Percentiles rank a stretch among this genome's conserved stretches.
Conservation (phyloP, 64 coral and sea anemone species). For the Pocillopora verrucosa region DNA sequence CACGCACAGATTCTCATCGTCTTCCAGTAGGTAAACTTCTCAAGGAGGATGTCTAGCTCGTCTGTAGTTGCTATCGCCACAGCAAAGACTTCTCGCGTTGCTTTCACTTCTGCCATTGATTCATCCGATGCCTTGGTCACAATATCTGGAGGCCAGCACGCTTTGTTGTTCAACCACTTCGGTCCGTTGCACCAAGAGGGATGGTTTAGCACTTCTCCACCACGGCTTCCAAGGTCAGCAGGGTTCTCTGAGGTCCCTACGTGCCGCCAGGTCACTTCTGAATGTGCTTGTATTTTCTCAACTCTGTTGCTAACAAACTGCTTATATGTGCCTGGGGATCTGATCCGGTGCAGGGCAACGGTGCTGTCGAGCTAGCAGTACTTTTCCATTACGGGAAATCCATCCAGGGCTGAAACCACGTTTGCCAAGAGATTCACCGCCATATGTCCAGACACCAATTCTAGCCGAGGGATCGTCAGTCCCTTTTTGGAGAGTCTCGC, state of each 20-base stretch:
- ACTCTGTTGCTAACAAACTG: conserved; percentile 54
- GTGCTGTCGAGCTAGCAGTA: conserved; percentile 44
- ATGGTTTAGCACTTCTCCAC: no score
- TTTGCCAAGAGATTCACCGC: conserved; percentile 41
- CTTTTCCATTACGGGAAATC: conserved; percentile 26
- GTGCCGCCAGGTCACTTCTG: no score
- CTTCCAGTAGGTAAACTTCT: conserved; percentile 25
- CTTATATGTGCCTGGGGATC: conserved; percentile 28
- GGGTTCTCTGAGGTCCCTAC: no score
- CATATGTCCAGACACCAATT: conserved; percentile 42
- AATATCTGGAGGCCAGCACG: conserved; percentile 35
- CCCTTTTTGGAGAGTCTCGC: conserved; percentile 34
- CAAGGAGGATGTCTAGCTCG: conserved; percentile 26
- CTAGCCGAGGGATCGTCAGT: conserved; percentile 38
- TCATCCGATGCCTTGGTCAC: conserved; percentile 1
- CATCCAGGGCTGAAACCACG: conserved; percentile 34
- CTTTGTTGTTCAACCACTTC: conserved; percentile 29
- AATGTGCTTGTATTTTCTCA: no score
- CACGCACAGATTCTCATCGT: no score
- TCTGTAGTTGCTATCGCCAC: neutral
- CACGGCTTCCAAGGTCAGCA: no score
- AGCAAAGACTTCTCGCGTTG: no score
- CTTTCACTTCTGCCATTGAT: no score
- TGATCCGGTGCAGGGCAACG: conserved; percentile 47
- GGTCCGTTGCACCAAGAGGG: no score